Evolutionary conservation across 2,113 vertebrate genomes (phyloP).

Genomic region (Narcine bancroftii): DNA sequence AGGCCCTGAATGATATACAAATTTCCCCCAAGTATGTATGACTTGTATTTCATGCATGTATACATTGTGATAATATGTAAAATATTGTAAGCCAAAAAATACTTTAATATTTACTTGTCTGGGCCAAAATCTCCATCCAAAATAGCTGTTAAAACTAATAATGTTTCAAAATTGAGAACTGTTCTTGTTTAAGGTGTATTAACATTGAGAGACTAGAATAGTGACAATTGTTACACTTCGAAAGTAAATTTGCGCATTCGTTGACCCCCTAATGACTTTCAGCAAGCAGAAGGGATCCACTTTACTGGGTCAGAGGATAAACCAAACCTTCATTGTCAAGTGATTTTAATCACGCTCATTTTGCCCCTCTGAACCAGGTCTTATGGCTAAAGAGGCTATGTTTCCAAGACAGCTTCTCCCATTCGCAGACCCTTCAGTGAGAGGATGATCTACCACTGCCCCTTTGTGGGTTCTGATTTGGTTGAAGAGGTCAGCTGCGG

Average conservation of each 20-base stretch:
- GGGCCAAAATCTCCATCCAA: neutral
- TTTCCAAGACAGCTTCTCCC: neutral
- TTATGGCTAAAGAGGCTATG: too few species aligned
- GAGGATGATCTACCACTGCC: too few species aligned
- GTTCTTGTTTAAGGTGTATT: neutral
- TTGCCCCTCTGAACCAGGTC: neutral
- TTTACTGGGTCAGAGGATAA: neutral
- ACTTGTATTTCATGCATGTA: too few species aligned
- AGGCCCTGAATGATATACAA: neutral
- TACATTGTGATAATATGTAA: neutral
- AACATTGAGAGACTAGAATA: neutral
- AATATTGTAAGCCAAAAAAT: neutral
- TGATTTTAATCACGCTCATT: neutral
- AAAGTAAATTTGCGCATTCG: neutral
- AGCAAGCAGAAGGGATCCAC: neutral
- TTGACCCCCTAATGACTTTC: neutral
- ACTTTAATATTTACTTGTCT: neutral
- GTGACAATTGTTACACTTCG: neutral
- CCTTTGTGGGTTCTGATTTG: too few species aligned
- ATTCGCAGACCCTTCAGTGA: neutral
- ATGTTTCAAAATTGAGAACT: neutral
- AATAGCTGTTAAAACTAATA: neutral
- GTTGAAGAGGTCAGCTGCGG: too few species aligned
- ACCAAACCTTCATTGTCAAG: neutral
- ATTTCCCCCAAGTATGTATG: too few species aligned